Conservation (phyloP, 2,797 vertebrate species). For the Neomorphus geoffroyi region DNA sequence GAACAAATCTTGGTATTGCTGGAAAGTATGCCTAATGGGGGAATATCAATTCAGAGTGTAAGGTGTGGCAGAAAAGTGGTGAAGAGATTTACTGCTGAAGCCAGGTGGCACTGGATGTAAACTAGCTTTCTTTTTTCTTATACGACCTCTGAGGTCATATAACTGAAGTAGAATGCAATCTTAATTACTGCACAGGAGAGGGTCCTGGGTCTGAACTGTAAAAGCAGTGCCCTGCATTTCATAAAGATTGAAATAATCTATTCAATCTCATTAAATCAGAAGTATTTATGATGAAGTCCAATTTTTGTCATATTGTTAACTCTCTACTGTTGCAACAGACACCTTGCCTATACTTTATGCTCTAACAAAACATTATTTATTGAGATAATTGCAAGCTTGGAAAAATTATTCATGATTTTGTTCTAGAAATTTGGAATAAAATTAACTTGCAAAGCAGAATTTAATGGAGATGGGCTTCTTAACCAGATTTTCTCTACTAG, state of each 20-base stretch:
- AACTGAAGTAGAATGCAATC: neutral
- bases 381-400: neutral
- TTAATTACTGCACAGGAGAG: neutral
- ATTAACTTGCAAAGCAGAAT: neutral
- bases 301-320: neutral
- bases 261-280: neutral
- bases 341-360: neutral
- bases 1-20: neutral
- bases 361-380: neutral
- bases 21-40: neutral
- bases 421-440: slow-evolving; percentile 1
- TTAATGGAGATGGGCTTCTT: neutral
- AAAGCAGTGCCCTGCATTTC: neutral
- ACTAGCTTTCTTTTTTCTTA: neutral
- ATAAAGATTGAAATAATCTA: neutral
- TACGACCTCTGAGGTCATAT: neutral
- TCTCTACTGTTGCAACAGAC: neutral
- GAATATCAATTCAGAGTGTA: neutral
- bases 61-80: neutral
- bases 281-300: neutral
- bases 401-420: neutral
- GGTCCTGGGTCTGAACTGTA: neutral
- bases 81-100: neutral
- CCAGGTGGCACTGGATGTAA: neutral
- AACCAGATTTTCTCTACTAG: neutral